These are phyloP conservation scores for Muscicapa comitata DNA, from an alignment of 2,797 vertebrate genomes.

Conservation along the genomic window DNA sequence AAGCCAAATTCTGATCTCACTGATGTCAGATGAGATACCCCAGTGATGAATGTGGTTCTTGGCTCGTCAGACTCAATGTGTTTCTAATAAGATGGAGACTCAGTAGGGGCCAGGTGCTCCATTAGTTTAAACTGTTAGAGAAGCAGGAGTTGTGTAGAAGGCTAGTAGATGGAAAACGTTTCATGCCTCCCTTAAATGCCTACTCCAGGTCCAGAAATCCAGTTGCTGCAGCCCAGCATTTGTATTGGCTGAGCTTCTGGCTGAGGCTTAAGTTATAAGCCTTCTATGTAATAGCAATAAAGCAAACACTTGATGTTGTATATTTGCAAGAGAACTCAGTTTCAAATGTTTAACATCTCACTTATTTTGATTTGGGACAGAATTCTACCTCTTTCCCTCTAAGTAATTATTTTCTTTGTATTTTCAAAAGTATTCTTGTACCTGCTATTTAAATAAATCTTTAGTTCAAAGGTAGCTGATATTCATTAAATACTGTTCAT, in stretches of 20 bases:
- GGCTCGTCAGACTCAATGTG: not conserved
- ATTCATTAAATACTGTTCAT: not conserved
- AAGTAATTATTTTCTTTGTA: not conserved
- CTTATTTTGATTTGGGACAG: not conserved
- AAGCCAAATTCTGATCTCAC: constrained; percentile 54
- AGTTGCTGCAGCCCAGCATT: not conserved
- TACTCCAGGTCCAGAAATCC: not conserved
- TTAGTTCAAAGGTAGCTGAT: not conserved
- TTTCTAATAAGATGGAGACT: constrained; percentile 44
- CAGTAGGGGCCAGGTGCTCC: constrained; percentile 9
- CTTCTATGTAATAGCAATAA: not conserved
- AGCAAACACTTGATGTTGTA: not conserved
- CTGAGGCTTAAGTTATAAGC: not conserved
- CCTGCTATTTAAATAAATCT: not conserved
- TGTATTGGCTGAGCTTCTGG: not conserved
- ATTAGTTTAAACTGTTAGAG: not conserved
- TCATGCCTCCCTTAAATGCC: not conserved
- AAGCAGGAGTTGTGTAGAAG: not conserved
- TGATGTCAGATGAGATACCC: constrained; percentile 42
- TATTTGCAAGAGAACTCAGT: not conserved
- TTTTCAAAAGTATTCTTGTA: not conserved
- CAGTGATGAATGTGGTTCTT: constrained; percentile 20
- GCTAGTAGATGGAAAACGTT: constrained; percentile 7
- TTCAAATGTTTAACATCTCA: not conserved
- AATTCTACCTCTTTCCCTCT: not conserved